Conservation (phyloP, 2,113 vertebrate species). For the Mesocricetus auratus region DNA sequence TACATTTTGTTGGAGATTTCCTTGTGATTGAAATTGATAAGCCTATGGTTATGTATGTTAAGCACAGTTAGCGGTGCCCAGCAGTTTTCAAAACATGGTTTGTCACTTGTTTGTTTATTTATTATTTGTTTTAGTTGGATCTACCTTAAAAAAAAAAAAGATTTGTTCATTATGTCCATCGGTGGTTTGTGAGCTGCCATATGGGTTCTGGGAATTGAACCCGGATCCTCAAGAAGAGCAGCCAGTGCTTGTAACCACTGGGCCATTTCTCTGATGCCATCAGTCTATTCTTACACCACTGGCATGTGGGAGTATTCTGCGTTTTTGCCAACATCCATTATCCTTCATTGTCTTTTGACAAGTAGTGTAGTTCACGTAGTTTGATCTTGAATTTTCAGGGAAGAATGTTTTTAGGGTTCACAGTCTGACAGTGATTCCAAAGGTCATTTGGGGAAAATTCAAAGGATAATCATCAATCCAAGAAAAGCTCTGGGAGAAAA, state of each 20-base stretch:
- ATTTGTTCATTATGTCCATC: no score
- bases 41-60: not conserved
- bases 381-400: slow-evolving; percentile 18
- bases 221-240: not conserved
- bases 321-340: not conserved
- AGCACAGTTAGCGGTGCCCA: not conserved
- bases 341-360: not conserved
- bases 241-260: not conserved
- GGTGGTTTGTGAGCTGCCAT: not conserved
- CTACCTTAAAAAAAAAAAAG: not conserved
- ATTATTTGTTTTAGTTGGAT: not conserved
- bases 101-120: not conserved
- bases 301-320: not conserved
- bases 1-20: not conserved
- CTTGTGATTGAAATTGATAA: not conserved
- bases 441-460: not conserved
- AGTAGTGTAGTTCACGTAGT: not conserved
- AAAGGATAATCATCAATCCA: not conserved
- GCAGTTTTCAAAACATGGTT: not conserved
- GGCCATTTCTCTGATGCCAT: not conserved
- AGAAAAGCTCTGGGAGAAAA: not conserved
- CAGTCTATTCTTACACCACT: not conserved
- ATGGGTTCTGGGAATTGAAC: not conserved
- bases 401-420: not conserved
- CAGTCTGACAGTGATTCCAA: slow-evolving; percentile 4